Percentiles rank a stretch among this genome's conserved stretches.
phyloP scores from a whole-genome alignment of 2,797 vertebrate species.

The Pipistrellus pipistrellus region DNA sequence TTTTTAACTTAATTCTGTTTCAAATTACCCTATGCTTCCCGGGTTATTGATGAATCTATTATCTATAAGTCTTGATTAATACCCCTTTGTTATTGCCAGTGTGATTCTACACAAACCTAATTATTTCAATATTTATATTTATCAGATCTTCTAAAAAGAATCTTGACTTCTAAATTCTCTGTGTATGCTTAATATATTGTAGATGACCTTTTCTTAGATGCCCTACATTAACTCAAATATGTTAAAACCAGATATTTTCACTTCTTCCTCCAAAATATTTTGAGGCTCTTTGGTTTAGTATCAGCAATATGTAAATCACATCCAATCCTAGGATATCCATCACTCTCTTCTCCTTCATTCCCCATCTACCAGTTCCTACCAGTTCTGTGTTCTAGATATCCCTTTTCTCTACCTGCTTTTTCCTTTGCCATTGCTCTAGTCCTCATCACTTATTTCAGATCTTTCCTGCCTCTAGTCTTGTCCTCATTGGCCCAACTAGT shows the following conservation, averaged over 20 bases:
- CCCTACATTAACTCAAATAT: not conserved
- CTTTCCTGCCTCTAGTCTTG: not conserved
- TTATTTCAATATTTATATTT: constrained; percentile 49
- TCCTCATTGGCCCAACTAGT: not conserved
- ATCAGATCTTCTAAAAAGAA: constrained; percentile 43
- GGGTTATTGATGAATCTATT: constrained; percentile 17
- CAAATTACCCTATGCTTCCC: not conserved
- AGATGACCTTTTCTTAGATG: constrained; percentile 6
- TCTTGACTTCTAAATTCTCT: constrained; percentile 52
- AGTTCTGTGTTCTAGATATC: not conserved
- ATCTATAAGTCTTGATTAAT: constrained; percentile 14
- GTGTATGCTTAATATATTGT: not conserved
- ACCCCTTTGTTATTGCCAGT: constrained; percentile 49
- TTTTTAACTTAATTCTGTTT: constrained; percentile 68
- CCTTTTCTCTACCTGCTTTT: not conserved
- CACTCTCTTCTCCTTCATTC: not conserved
- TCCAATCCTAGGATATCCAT: not conserved
- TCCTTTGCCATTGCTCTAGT: not conserved
- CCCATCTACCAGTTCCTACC: not conserved
- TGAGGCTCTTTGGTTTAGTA: not conserved
- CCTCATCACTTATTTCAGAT: not conserved
- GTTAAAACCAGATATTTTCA: constrained; percentile 25
- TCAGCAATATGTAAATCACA: not conserved
- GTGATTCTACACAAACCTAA: constrained; percentile 48
- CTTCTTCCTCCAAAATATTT: constrained; percentile 35